Evolutionary conservation across 2,888 invertebrate species (phyloP).

Genomic region (Tholera decimalis): DNA sequence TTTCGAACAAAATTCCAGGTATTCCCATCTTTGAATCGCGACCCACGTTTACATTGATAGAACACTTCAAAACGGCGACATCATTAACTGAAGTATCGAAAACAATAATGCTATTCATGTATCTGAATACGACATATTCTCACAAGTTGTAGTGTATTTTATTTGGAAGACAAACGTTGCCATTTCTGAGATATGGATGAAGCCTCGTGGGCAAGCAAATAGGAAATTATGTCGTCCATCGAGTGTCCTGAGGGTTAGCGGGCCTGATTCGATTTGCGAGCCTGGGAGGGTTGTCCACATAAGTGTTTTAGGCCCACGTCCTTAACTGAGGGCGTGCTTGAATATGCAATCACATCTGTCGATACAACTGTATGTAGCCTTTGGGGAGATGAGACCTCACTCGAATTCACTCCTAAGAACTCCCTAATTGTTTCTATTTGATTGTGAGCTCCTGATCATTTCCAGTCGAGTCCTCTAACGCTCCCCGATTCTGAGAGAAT

Average conservation of each 20-base stretch:
- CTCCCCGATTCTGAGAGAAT: conserved; percentile 21
- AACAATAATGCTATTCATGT: conserved; percentile 28
- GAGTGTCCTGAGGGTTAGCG: conserved; percentile 60
- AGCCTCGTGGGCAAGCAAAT: conserved; percentile 67
- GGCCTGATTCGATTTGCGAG: conserved; percentile 73
- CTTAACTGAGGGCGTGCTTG: conserved; percentile 68
- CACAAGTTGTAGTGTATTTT: conserved; percentile 45
- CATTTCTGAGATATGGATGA: conserved; percentile 48
- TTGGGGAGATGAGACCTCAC: conserved; percentile 32
- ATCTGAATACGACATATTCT: conserved; percentile 21
- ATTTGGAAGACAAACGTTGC: conserved; percentile 54
- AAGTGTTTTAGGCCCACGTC: conserved; percentile 70
- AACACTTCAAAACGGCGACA: conserved; percentile 18
- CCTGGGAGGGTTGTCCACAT: conserved; percentile 68
- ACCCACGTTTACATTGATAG: conserved; percentile 5
- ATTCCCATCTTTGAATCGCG: conserved; percentile 5
- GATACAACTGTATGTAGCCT: conserved; percentile 64
- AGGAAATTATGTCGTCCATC: conserved; percentile 68
- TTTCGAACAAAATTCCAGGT: background rate
- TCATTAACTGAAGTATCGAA: conserved; percentile 30
- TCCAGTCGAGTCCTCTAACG: conserved; percentile 18
- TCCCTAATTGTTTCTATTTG: conserved; percentile 51
- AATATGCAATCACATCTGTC: conserved; percentile 71
- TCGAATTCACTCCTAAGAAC: conserved; percentile 23
- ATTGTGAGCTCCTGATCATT: conserved; percentile 32